Base-by-base conservation (phyloP, 2,888 invertebrate species). In the Lapara coniferarum region DNA sequence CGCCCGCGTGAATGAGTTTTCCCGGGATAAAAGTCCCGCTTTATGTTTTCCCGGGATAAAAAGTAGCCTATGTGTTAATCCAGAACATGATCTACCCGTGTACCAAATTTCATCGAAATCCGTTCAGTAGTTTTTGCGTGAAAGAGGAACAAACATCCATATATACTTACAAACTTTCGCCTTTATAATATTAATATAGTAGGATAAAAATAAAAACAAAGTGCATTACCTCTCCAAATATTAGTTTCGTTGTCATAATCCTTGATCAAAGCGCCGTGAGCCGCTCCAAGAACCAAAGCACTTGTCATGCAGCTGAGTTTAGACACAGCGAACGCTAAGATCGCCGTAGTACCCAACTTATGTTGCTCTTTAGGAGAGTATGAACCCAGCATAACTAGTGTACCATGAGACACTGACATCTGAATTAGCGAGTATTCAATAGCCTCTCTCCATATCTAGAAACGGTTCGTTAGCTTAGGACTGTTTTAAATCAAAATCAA, bases 361-460 rank as follows among this genome's bases (percentile, higher is more conserved):
- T 88, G 88, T 46, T 85, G 85, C 13, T 83, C 73, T 69, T 87
- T 85, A 0, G 91, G 92, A 52, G 89, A 89, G 72, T 87, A 87
- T 0, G 91, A 79, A 7, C 93, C 93, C 6, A 93, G 81, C 92
- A 92, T 93, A 5, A 89, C 73, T 1, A 92, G 79, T 0, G 91
- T 85, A 0, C 94, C 94, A 73, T 92, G 91, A 0, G 86, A 84
- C 0, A 92, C 79, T 0, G 88, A 80, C 86, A 92, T 87, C 76
- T 94, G 85, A 13, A 94, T 69, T 0, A 94, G 78, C 0, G 90
- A 78, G 72, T 89, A 93, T 74, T 93, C 93, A 30, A 91, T 76
- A 1, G 94, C 93, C 58, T 90, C 87, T 0, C 89, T 87, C 93
- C 93, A 94, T 56, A 94, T 86, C 92, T 93, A 79, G 16, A 80